phyloP scores from a whole-genome alignment of 2,797 vertebrate species.

The Falco biarmicus region DNA sequence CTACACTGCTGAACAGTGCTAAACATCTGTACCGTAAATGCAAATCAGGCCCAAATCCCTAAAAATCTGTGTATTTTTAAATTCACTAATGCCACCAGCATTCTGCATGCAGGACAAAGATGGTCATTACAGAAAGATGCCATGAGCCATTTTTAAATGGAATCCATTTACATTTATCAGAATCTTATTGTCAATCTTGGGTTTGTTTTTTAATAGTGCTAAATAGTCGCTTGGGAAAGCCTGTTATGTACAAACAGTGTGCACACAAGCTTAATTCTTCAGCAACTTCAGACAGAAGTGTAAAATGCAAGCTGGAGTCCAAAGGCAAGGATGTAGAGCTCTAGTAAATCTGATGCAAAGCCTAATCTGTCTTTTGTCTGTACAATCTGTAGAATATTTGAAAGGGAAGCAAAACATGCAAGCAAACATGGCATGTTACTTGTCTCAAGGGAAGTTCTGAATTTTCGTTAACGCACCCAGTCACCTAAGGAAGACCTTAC shows the following conservation, averaged over 20 bases:
- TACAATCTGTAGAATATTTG: slow-evolving; percentile 21
- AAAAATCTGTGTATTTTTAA: not conserved
- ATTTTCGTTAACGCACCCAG: not conserved
- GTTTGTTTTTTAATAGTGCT: slow-evolving; percentile 18
- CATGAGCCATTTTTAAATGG: slow-evolving; percentile 9
- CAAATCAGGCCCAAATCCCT: slow-evolving; percentile 5
- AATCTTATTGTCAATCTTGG: slow-evolving; percentile 12
- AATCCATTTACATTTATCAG: slow-evolving; percentile 23
- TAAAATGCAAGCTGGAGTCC: slow-evolving; percentile 43
- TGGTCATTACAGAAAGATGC: slow-evolving; percentile 9
- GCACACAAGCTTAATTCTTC: slow-evolving; percentile 37
- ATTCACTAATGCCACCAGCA: slow-evolving; percentile 7
- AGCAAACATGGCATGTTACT: not conserved
- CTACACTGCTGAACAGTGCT: not conserved
- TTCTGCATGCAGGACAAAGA: not conserved
- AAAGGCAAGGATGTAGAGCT: slow-evolving; percentile 36
- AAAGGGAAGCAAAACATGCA: slow-evolving; percentile 16
- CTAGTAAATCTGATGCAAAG: slow-evolving; percentile 51
- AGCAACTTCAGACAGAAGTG: slow-evolving; percentile 43
- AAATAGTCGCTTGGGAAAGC: slow-evolving; percentile 50
- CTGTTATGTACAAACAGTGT: not conserved
- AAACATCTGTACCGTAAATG: slow-evolving; percentile 9
- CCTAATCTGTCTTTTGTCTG: slow-evolving; percentile 41
- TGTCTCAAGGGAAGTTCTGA: slow-evolving; percentile 3
- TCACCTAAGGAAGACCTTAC: not conserved